Evolutionary conservation across 2,113 vertebrate species (phyloP), one percentile per base, ranked within the genome.

Genomic region (Parus major): DNA sequence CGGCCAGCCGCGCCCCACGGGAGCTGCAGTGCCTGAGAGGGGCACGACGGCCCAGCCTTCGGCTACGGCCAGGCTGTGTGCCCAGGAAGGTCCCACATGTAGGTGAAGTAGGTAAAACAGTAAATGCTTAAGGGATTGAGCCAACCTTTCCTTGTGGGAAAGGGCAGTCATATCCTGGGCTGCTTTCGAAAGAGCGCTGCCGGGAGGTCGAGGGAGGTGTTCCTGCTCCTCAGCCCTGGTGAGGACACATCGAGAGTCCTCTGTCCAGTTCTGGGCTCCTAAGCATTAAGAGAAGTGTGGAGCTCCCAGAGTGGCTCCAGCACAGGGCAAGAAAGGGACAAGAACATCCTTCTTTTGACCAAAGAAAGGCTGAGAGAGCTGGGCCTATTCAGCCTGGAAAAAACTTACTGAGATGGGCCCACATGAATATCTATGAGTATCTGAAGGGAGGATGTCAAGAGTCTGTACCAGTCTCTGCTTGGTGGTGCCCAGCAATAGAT

Each of bases 301-400:
- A 41, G 24, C 16, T 63, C 8, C 41, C 0, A 0, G 24, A 41
- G 13, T 0, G 0, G 5, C 13, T 47, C 29, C n/a, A 47, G n/a
- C 25, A 5, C 13, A 71, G 24, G 7, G 5, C 65, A 35, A 25
- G n/a, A 56, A 63, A 39, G 65, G 41, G 29, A 21, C 16, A 35
- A n/a, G 47, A 55, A 2, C 24, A 7, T 21, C 9, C 46, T n/a
- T 70, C 5, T 24, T 39, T 9, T 1, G 6, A 49, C 20, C 49
- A 56, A 49, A 25, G 29, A 56, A 49, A 25, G 29, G 8, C n/a
- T 55, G 56, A 41, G n/a, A 20, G 16, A 47, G 9, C 11, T 70
- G 39, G 25, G 9, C 24, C 16, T 64, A 6, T 42, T 56, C 9
- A 11, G 29, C 24, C 20, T 64, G 7, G 17, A 27, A 9, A 31